These are phyloP conservation scores for Verasper variegatus DNA, from an alignment of 2,113 vertebrate species.

Conservation along the genomic window DNA sequence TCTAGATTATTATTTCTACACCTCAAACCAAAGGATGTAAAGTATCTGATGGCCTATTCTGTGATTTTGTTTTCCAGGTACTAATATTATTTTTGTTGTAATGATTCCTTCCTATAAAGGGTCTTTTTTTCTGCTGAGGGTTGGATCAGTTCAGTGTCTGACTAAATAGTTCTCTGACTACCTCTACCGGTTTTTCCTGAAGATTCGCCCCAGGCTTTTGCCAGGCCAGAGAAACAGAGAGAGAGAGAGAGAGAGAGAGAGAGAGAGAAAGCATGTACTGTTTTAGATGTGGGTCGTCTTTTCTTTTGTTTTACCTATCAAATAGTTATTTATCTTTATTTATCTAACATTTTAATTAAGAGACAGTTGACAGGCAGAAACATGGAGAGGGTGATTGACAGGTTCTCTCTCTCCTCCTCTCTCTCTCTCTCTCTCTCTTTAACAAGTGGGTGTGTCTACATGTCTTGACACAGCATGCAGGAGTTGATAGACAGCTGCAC, in stretches of 20 bases:
- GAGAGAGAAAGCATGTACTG: slow-evolving; percentile 6
- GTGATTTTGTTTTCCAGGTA: background rate
- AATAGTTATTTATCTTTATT: background rate
- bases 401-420: background rate
- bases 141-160: slow-evolving; percentile 36
- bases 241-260: slow-evolving; percentile 6
- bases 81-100: background rate
- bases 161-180: slow-evolving; percentile 62
- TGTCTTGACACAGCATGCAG: slow-evolving; percentile 75
- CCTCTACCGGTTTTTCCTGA: slow-evolving; percentile 85
- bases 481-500: slow-evolving; percentile 61
- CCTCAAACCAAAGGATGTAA: background rate
- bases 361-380: slow-evolving; percentile 17
- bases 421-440: slow-evolving; percentile 20
- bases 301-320: background rate
- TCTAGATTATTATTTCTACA: background rate
- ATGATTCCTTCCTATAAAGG: background rate
- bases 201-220: slow-evolving; percentile 72
- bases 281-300: background rate
- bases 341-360: background rate
- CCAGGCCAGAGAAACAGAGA: slow-evolving; percentile 12
- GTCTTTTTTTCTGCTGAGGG: slow-evolving; percentile 8
- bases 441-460: slow-evolving; percentile 71
- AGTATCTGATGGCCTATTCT: background rate
- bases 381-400: background rate